Evolutionary conservation across 2,888 invertebrate species (phyloP).

Genomic region (Lamellibrachia satsuma): DNA sequence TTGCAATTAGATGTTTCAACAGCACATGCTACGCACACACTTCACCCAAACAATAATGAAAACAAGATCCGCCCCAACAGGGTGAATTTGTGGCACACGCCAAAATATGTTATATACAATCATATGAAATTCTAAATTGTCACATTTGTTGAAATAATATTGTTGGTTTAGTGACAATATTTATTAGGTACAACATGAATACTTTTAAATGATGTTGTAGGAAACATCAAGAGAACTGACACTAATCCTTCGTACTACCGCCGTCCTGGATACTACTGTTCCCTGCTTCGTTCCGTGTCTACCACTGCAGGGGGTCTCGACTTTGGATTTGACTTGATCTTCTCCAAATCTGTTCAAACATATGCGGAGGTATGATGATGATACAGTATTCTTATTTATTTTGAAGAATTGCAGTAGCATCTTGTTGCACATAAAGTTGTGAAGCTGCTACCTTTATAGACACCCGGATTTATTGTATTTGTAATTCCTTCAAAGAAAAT

Average conservation of each 20-base stretch:
- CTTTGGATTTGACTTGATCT: constrained; percentile 58
- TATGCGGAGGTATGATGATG: constrained; percentile 64
- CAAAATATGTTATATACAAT: not conserved
- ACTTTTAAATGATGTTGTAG: not conserved
- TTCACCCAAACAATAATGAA: not conserved
- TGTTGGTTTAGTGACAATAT: not conserved
- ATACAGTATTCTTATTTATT: not conserved
- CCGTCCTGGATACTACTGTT: constrained; percentile 65
- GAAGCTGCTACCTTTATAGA: not conserved
- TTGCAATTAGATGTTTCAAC: not conserved
- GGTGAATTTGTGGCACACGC: not conserved
- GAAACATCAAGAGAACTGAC: constrained; percentile 1
- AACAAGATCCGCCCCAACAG: not conserved
- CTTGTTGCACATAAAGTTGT: not conserved
- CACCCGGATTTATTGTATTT: not conserved
- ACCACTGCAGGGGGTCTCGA: constrained; percentile 44
- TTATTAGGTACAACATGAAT: not conserved
- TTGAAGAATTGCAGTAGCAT: not conserved
- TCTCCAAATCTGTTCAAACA: constrained; percentile 60
- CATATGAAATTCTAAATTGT: not conserved
- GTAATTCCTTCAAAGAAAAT: not conserved
- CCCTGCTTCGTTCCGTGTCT: constrained; percentile 51
- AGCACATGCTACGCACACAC: not conserved
- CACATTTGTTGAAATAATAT: not conserved
- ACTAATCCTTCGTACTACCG: constrained; percentile 64